These are phyloP conservation scores for Hepsetus odoe DNA, from an alignment of 2,113 vertebrate genomes.

Conservation along the genomic window DNA sequence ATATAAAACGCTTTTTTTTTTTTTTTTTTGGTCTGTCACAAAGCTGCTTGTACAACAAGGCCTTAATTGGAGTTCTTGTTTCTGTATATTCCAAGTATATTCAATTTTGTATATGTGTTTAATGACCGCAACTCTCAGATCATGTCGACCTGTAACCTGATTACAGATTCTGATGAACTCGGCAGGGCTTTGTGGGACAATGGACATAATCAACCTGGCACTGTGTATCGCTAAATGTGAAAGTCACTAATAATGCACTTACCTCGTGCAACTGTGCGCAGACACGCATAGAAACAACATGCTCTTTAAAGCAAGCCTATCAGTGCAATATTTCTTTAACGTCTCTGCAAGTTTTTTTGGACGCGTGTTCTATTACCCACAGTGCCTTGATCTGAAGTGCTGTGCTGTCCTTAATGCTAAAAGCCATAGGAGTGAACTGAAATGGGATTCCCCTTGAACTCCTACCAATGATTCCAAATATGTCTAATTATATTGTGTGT, in stretches of 20 bases:
- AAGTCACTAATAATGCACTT: background rate
- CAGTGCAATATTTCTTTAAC: conserved; percentile 40
- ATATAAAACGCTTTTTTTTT: background rate
- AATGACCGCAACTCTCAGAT: background rate
- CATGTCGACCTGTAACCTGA: background rate
- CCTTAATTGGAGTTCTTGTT: background rate
- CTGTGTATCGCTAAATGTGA: background rate
- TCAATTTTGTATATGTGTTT: background rate
- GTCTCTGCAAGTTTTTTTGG: background rate
- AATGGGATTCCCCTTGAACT: background rate
- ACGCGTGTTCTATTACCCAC: background rate
- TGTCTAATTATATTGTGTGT: conserved; percentile 16
- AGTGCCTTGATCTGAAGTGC: conserved; percentile 49
- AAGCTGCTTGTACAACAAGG: background rate
- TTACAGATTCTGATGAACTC: background rate
- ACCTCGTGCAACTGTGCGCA: background rate
- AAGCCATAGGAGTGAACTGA: background rate
- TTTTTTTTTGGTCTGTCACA: no score
- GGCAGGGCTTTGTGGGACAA: background rate
- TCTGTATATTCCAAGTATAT: no score
- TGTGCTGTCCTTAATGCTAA: background rate
- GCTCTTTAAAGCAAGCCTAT: conserved; percentile 37
- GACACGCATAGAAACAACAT: conserved; percentile 5
- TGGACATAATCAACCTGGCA: background rate
- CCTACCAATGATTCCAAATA: background rate